Evolutionary conservation across 1,140 invertebrate genomes (phyloP).

Genomic region (Drosophila seguyi): DNA sequence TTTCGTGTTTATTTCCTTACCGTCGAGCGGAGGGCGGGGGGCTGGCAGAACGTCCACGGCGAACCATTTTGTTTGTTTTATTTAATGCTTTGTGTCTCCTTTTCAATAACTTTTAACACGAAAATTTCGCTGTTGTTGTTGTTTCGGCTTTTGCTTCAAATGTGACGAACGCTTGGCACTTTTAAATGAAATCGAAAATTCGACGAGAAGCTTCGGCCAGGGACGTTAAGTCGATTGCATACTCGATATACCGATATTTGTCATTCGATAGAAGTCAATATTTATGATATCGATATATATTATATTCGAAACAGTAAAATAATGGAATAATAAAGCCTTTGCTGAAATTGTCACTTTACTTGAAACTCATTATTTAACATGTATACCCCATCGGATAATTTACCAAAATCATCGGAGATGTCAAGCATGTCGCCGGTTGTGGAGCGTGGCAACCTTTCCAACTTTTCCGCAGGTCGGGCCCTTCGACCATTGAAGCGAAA

Average conservation of each 20-base stretch:
- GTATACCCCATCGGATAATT: neutral
- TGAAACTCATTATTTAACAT: neutral
- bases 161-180: conserved; percentile 22
- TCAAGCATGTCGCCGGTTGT: too few relatives aligned
- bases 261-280: too few relatives aligned
- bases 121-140: conserved; percentile 42
- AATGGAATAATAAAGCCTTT: neutral
- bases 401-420: neutral
- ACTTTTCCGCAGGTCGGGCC: too few relatives aligned
- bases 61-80: conserved; percentile 88
- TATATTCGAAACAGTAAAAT: too few relatives aligned
- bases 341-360: neutral
- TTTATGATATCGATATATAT: too few relatives aligned
- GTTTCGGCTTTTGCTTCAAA: conserved; percentile 21
- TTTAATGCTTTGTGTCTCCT: conserved; percentile 17
- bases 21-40: conserved; percentile 88
- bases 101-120: conserved; percentile 12
- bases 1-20: conserved; percentile 77
- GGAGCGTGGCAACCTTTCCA: too few relatives aligned
- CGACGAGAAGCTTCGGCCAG: conserved; percentile 38
- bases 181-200: conserved; percentile 34
- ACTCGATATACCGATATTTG: neutral
- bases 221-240: neutral
- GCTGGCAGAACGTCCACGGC: conserved; percentile 90
- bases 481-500: too few relatives aligned